These are phyloP conservation scores for Sebastes fasciatus DNA, from an alignment of 2,113 vertebrate species.

Conservation along the genomic window DNA sequence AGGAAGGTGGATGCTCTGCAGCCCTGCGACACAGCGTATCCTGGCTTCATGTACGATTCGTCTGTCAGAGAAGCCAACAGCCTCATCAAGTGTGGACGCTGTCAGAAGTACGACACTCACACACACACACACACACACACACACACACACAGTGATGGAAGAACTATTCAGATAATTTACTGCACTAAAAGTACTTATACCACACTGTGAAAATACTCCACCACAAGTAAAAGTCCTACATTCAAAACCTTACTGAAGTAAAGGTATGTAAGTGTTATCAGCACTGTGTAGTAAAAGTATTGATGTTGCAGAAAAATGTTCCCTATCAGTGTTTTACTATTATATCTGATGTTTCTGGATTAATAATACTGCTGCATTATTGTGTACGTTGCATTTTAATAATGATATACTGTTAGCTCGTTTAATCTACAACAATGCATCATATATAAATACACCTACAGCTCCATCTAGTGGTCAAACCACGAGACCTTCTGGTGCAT, in stretches of 20 bases:
- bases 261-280: not conserved
- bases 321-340: too few relatives aligned
- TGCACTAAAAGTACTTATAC: not conserved
- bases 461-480: not conserved
- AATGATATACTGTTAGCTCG: too few relatives aligned
- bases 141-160: not conserved
- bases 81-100: slow-evolving; percentile 91
- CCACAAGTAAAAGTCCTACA: not conserved
- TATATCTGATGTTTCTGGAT: not conserved
- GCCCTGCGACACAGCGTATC: slow-evolving; percentile 95
- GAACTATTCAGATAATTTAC: too few relatives aligned
- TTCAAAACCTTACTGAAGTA: not conserved
- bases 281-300: not conserved
- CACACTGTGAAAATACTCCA: too few relatives aligned
- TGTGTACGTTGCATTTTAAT: too few relatives aligned
- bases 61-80: slow-evolving; percentile 91
- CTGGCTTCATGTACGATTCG: slow-evolving; percentile 88
- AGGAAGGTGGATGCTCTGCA: slow-evolving; percentile 89
- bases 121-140: not conserved
- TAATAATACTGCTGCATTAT: not conserved
- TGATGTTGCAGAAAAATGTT: not conserved
- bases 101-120: slow-evolving; percentile 90
- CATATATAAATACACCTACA: not conserved
- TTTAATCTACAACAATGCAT: not conserved
- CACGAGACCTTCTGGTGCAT: not conserved